These are phyloP conservation scores for Akabosia matsudoensis DNA, from an alignment of 1,140 invertebrate species.

Conservation along the genomic window DNA sequence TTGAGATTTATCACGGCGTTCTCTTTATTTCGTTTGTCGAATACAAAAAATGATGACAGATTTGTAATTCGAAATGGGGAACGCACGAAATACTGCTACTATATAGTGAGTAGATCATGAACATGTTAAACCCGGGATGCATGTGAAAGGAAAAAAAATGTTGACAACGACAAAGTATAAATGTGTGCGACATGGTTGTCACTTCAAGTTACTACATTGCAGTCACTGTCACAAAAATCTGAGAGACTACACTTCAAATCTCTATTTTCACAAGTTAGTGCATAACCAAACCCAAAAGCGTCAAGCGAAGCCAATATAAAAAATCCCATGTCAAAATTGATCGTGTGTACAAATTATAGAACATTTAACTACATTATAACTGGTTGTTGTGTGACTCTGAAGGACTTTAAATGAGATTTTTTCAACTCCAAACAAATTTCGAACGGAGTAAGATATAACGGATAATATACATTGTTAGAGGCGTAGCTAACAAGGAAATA, in stretches of 20 bases:
- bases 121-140: not conserved
- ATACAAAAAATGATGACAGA: not conserved
- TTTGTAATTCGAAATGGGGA: not conserved
- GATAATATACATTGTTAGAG: not conserved
- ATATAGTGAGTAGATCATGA: not conserved
- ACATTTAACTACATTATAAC: not conserved
- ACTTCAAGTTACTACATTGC: not conserved
- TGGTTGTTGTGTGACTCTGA: not conserved
- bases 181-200: conserved; percentile 13
- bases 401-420: not conserved
- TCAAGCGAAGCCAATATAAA: not conserved
- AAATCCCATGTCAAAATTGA: not conserved
- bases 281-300: not conserved
- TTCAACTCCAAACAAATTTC: no score
- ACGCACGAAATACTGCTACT: not conserved
- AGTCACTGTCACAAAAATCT: not conserved
- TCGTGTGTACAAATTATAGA: not conserved
- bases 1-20: conserved; percentile 15
- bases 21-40: conserved; percentile 11
- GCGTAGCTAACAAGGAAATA: not conserved
- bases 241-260: not conserved
- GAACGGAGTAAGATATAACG: no score
- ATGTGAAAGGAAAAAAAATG: not conserved
- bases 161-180: not conserved
- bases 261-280: not conserved